Percentiles rank a stretch among this genome's conserved stretches.
phyloP scores from a whole-genome alignment of 2,797 vertebrate genomes.

The Leptatherina wallacei region DNA sequence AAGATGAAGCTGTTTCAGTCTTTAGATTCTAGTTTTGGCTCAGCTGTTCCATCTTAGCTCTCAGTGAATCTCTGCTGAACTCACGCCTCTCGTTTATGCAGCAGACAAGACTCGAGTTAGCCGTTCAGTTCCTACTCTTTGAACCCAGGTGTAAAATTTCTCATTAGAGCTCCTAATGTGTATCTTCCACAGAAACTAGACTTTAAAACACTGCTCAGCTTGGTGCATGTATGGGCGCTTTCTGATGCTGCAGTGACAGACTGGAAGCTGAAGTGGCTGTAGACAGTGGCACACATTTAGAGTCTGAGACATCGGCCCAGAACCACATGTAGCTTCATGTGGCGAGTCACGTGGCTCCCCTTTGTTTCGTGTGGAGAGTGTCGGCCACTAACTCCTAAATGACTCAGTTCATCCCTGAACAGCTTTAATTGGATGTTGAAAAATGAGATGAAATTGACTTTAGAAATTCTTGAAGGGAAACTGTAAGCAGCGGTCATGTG shows the following conservation, averaged over 20 bases:
- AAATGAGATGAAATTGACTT: not conserved
- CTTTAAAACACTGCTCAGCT: no score
- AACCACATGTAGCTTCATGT: conserved; percentile 39
- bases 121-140: not conserved
- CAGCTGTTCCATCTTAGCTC: not conserved
- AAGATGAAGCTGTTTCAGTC: not conserved
- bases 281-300: conserved; percentile 16
- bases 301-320: conserved; percentile 17
- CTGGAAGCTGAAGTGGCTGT: not conserved
- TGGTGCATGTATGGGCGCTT: not conserved
- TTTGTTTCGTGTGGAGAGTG: conserved; percentile 1
- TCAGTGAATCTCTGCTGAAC: not conserved
- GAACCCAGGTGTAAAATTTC: conserved; percentile 1
- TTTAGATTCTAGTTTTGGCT: conserved; percentile 12
- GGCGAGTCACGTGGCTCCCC: conserved; percentile 29
- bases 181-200: not conserved
- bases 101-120: conserved; percentile 2
- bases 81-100: not conserved
- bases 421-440: not conserved
- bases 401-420: conserved; percentile 20
- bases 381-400: conserved; percentile 11
- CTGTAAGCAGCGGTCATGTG: not conserved
- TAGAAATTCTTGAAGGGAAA: no score
- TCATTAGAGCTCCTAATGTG: not conserved
- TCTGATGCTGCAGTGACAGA: not conserved